Evolutionary conservation across 2,113 vertebrate genomes (phyloP).

Genomic region (Takifugu flavidus): DNA sequence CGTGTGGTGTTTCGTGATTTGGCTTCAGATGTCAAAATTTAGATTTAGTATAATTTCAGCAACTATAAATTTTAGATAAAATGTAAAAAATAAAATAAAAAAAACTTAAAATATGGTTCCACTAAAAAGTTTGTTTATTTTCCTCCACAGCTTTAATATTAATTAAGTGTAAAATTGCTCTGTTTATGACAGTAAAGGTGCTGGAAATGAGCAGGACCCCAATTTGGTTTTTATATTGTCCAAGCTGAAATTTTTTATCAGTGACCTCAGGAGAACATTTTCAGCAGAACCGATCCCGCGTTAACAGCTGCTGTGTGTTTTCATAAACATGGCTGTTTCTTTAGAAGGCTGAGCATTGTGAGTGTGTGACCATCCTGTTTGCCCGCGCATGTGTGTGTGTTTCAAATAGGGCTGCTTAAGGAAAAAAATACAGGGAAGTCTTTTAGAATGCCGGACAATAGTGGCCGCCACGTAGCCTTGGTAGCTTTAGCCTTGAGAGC

Average conservation of each 20-base stretch:
- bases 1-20: too few species aligned
- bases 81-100: too few species aligned
- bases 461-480: conserved; percentile 45
- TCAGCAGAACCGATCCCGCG: background rate
- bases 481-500: conserved; percentile 49
- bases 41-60: too few species aligned
- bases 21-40: too few species aligned
- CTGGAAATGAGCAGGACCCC: too few species aligned
- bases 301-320: background rate
- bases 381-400: conserved; percentile 4
- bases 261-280: background rate
- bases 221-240: too few species aligned
- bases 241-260: background rate
- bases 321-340: background rate
- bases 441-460: conserved; percentile 36
- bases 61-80: too few species aligned
- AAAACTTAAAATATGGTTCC: too few species aligned
- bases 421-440: conserved; percentile 24
- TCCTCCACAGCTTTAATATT: too few species aligned
- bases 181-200: too few species aligned
- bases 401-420: conserved; percentile 28
- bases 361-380: conserved; percentile 17
- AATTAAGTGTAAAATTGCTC: too few species aligned
- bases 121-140: background rate
- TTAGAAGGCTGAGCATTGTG: conserved; percentile 19